phyloP scores from a whole-genome alignment of 2,888 invertebrate species.

The Pseudococcus longispinus region DNA sequence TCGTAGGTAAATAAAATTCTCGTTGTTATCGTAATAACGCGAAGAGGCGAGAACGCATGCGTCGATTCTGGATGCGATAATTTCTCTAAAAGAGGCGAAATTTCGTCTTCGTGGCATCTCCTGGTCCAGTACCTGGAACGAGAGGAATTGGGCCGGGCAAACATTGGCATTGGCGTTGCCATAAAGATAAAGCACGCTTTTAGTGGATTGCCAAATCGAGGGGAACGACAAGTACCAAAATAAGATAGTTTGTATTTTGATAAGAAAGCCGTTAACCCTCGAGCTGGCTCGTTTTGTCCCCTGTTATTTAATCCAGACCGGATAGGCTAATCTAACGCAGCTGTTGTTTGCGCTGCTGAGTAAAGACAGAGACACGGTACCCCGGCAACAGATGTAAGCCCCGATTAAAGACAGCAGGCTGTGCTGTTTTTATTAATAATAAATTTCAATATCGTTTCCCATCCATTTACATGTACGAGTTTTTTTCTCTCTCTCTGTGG shows the following conservation, averaged over 20 bases:
- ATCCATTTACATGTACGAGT: conserved; percentile 10
- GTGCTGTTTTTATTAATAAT: conserved; percentile 50
- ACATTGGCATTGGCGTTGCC: conserved; percentile 9
- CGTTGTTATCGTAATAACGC: neutral
- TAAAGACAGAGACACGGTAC: conserved; percentile 47
- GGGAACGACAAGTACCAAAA: conserved; percentile 12
- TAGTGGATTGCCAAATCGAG: conserved; percentile 16
- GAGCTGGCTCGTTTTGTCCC: conserved; percentile 34
- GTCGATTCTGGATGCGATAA: neutral
- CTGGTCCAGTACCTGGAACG: neutral
- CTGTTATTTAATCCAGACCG: conserved; percentile 55
- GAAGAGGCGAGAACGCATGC: neutral
- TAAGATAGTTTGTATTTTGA: conserved; percentile 51
- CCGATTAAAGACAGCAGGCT: conserved; percentile 52
- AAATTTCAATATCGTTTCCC: conserved; percentile 44
- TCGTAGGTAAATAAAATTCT: neutral
- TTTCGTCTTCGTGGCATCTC: neutral
- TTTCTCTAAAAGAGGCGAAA: neutral
- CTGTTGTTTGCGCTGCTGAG: conserved; percentile 52
- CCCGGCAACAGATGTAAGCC: conserved; percentile 48
- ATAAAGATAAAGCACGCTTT: conserved; percentile 42
- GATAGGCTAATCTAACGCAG: conserved; percentile 55
- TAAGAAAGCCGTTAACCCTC: conserved; percentile 55
- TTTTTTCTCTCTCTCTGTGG: neutral
- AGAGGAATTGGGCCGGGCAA: neutral